Percentiles rank a stretch among this genome's conserved stretches.
Conservation (phyloP, 2,888 invertebrate species). For the Ormyrus nitidulus region DNA sequence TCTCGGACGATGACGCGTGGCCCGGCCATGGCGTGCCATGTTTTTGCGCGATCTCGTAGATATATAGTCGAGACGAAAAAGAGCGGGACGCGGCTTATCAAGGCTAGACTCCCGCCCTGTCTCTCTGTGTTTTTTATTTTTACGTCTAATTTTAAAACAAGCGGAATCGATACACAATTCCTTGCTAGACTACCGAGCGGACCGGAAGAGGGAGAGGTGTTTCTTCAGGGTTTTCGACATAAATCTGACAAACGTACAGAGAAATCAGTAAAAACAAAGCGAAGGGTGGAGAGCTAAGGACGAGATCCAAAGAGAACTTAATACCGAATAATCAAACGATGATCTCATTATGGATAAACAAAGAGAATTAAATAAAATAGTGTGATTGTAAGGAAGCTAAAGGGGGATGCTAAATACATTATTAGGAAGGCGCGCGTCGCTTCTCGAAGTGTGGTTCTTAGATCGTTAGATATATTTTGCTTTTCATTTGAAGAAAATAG, state of each 20-base stretch:
- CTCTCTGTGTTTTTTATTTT: constrained; percentile 19
- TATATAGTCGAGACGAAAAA: constrained; percentile 32
- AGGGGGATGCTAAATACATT: constrained; percentile 30
- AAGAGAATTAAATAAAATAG: constrained; percentile 72
- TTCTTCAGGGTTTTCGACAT: constrained; percentile 20
- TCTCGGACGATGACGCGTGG: constrained; percentile 22
- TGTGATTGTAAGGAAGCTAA: constrained; percentile 62
- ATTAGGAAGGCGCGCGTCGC: constrained; percentile 39
- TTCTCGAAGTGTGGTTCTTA: constrained; percentile 47
- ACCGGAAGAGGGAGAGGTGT: constrained; percentile 47
- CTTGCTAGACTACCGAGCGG: constrained; percentile 20
- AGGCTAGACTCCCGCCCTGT: background rate
- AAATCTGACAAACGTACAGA: background rate
- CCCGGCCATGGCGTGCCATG: constrained; percentile 52
- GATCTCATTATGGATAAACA: constrained; percentile 75
- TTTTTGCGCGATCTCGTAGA: constrained; percentile 49
- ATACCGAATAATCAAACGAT: constrained; percentile 75
- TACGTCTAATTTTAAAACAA: background rate
- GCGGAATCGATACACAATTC: background rate
- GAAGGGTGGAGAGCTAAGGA: constrained; percentile 63
- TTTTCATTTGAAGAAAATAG: constrained; percentile 38
- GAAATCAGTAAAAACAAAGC: constrained; percentile 17
- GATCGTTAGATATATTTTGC: constrained; percentile 47
- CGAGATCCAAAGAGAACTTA: constrained; percentile 76
- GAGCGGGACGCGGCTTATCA: background rate